Base-by-base conservation (phyloP, 2,113 vertebrate genomes). In the Cnemophilus loriae region DNA sequence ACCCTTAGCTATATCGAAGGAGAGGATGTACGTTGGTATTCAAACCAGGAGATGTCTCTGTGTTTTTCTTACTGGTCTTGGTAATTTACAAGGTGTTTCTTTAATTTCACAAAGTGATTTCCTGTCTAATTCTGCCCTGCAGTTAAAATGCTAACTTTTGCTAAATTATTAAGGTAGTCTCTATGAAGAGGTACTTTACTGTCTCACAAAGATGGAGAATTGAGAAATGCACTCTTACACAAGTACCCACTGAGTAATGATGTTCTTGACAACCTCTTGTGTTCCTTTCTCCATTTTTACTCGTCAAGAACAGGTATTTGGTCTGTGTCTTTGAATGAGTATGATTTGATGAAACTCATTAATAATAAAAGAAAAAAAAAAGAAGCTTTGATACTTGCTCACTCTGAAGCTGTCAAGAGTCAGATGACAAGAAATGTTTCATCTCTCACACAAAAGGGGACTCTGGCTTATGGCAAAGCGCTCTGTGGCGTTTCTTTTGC, bases 91-190 rank as follows among this genome's bases (percentile, higher is more conserved):
- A 71, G 21, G 16, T 73, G n/a, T 46, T 93, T 57, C 16, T 74
- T 57, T 59, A 56, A 27, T 16, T 64, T 22, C 4, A 37, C 16
- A 16, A 1, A 28, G 26, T 60, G 20, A 60, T 85, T 81, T 74
- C 24, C 52, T 83, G 11, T 22, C 16, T 49, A 59, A 50, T 59
- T 41, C 33, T 64, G 19, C n/a, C 44, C 12, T 82, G n/a, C 44
- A 87, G 63, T 89, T 70, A 56, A 73, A 92, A 86, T 63, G 21
- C 41, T 26, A 82, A 56, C n/a, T 95, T 84, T 13, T 89, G 60
- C 16, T 28, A 59, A 77, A 39, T 74, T 46, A 42, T 50, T 76
- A 75, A 74, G 32, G 46, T 46, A 0, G 10, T 71, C 37, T 70
- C 55, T 78, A 1, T 78, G 56, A 47, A 85, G 53, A 76, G 10